Percentiles rank a stretch among this genome's conserved stretches.
These are phyloP conservation scores for Phyllotis vaccarum DNA, from an alignment of 2,797 vertebrate species.

Conservation along the genomic window DNA sequence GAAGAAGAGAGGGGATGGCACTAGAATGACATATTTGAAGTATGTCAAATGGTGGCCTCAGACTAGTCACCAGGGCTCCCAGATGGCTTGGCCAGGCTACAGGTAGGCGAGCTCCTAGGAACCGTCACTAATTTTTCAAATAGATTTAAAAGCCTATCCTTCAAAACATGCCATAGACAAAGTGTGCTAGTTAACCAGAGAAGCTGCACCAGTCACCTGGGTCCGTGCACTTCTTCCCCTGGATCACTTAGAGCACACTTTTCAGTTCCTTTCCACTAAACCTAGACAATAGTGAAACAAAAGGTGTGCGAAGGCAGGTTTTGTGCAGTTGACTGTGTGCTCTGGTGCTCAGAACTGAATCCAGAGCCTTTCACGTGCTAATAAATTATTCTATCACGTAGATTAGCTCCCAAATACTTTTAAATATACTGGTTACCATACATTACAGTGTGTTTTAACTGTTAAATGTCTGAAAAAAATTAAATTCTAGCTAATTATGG, in stretches of 20 bases:
- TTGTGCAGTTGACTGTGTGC: not conserved
- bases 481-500: not conserved
- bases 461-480: not conserved
- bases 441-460: slow-evolving; percentile 15
- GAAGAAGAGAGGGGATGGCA: not conserved
- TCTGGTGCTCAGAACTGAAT: not conserved
- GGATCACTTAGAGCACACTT: slow-evolving; percentile 6
- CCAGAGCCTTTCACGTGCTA: not conserved
- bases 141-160: not conserved
- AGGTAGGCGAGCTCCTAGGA: slow-evolving; percentile 8
- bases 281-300: not conserved
- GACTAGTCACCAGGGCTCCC: not conserved
- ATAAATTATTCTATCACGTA: not conserved
- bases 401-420: not conserved
- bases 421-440: slow-evolving; percentile 6
- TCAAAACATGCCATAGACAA: slow-evolving; percentile 29
- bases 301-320: not conserved
- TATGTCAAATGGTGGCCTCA: not conserved
- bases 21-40: no score
- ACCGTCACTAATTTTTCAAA: not conserved
- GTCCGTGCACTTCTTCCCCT: slow-evolving; percentile 39
- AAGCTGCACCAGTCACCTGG: not conserved
- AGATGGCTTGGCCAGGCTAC: not conserved
- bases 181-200: slow-evolving; percentile 8
- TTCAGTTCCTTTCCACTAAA: slow-evolving; percentile 61